A percentile compares a stretch with the other conserved stretches of the same genome.
These are phyloP conservation scores for Pituophis catenifer DNA, from an alignment of 2,113 vertebrate genomes.

Conservation along the genomic window DNA sequence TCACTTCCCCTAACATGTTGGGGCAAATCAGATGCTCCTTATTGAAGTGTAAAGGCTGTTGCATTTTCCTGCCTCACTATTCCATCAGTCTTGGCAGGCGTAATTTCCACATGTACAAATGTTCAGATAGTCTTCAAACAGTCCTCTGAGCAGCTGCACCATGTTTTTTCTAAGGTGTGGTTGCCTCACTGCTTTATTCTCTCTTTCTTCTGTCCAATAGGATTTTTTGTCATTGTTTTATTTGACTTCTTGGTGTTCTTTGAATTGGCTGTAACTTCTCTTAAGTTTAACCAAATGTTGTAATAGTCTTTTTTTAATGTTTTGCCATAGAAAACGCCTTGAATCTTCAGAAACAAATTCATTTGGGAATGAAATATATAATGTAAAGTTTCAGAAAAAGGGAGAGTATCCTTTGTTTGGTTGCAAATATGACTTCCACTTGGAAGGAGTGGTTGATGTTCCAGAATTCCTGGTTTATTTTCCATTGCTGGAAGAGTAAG, in stretches of 20 bases:
- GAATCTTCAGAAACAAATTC: constrained; percentile 84
- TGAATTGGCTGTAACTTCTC: background rate
- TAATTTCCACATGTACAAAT: background rate
- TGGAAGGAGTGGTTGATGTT: constrained; percentile 93
- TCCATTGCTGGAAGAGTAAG: constrained; percentile 90
- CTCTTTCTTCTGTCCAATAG: background rate
- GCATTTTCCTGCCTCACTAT: background rate
- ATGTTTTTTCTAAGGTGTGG: background rate
- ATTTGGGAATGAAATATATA: constrained; percentile 94
- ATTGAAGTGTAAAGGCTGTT: background rate
- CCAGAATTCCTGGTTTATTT: constrained; percentile 98
- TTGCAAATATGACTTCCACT: constrained; percentile 94
- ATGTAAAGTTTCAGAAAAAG: constrained; percentile 88
- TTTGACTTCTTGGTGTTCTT: background rate
- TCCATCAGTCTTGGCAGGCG: background rate
- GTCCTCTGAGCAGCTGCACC: background rate
- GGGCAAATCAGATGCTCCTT: background rate
- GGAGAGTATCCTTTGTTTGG: constrained; percentile 89
- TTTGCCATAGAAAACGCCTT: constrained; percentile 78
- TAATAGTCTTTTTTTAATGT: constrained; percentile 39
- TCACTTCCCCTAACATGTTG: background rate
- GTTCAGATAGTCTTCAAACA: background rate
- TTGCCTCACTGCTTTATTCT: background rate
- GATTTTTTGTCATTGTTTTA: background rate
- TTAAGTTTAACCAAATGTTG: background rate